phyloP scores from a whole-genome alignment of 1,140 invertebrate genomes.

The Pachyrhynchus sulphureomaculatus region DNA sequence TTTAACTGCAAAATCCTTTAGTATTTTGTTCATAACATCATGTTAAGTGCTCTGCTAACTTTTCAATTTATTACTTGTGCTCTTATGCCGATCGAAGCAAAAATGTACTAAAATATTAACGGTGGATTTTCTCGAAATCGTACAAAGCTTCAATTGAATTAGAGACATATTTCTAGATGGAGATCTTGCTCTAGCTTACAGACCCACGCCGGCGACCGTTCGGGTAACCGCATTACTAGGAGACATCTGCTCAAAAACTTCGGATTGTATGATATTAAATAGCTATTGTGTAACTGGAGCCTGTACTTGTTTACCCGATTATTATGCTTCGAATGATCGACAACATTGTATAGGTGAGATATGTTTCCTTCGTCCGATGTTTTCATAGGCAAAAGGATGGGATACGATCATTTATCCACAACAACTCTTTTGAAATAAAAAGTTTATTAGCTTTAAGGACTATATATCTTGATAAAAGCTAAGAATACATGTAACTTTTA shows the following conservation, averaged over 20 bases:
- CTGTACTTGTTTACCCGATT: constrained; percentile 70
- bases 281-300: constrained; percentile 69
- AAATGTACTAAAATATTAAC: background rate
- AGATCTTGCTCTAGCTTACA: constrained; percentile 51
- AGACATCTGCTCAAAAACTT: constrained; percentile 71
- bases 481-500: too few species aligned
- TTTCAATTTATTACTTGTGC: too few species aligned
- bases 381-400: constrained; percentile 7
- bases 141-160: constrained; percentile 13
- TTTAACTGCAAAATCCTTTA: too few species aligned
- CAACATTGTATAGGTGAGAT: constrained; percentile 70
- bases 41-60: too few species aligned
- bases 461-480: too few species aligned
- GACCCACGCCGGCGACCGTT: constrained; percentile 69
- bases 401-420: constrained; percentile 16
- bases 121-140: background rate
- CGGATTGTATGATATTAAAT: constrained; percentile 71
- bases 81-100: too few species aligned
- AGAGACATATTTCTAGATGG: constrained; percentile 36
- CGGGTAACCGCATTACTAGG: constrained; percentile 71
- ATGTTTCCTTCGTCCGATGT: background rate
- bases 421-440: background rate
- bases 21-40: too few species aligned
- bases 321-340: constrained; percentile 65
- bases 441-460: background rate